Percentiles rank a stretch among this genome's conserved stretches.
Evolutionary conservation across 2,888 invertebrate species (phyloP).

Genomic region (Conops quadrifasciatus): DNA sequence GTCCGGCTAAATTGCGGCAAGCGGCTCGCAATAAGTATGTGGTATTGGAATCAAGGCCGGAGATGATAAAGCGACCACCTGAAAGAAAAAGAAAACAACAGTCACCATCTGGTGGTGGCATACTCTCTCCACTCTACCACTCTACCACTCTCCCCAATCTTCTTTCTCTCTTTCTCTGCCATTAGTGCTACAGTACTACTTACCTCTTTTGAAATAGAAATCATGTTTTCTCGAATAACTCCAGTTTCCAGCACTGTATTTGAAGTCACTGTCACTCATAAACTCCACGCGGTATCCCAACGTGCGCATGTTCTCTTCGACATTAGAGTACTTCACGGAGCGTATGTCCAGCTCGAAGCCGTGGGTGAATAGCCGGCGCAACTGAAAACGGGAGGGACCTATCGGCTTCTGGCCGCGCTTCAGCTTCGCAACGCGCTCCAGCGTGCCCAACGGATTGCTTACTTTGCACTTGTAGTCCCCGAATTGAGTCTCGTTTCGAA

Average conservation of each 20-base stretch:
- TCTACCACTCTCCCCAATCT: not conserved
- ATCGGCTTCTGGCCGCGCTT: conserved; percentile 68
- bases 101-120: not conserved
- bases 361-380: conserved; percentile 60
- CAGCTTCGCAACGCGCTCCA: conserved; percentile 67
- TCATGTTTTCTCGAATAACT: conserved; percentile 60
- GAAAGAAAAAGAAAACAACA: conserved; percentile 25
- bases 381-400: conserved; percentile 63
- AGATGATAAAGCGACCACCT: conserved; percentile 67
- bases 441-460: conserved; percentile 67
- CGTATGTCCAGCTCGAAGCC: conserved; percentile 64
- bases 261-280: conserved; percentile 60
- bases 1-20: conserved; percentile 68
- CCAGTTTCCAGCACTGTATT: conserved; percentile 63
- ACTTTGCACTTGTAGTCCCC: conserved; percentile 70
- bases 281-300: conserved; percentile 63
- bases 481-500: conserved; percentile 60
- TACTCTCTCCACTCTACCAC: not conserved
- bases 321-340: conserved; percentile 55
- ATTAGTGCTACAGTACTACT: no score
- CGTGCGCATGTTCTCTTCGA: conserved; percentile 61
- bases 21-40: conserved; percentile 69
- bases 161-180: conserved; percentile 9
- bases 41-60: conserved; percentile 66
- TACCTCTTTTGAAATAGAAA: conserved; percentile 63